phyloP scores from a whole-genome alignment of 2,797 vertebrate genomes.

The Tangara arthus region DNA sequence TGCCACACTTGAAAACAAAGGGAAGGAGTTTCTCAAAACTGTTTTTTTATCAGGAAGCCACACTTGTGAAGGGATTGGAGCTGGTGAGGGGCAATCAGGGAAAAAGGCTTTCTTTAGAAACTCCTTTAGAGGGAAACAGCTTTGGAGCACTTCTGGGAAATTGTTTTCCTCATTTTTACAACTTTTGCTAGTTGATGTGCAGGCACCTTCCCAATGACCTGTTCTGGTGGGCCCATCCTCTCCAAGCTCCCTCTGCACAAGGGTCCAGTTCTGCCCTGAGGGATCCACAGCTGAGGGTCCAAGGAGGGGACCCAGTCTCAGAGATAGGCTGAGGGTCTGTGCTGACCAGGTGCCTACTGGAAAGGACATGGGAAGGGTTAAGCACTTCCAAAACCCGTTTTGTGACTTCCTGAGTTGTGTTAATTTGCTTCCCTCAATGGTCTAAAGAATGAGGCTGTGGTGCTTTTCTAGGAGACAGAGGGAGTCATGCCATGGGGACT shows the following conservation, averaged over 20 bases:
- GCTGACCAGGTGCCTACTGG: background rate
- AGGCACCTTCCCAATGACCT: background rate
- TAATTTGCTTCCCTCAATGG: background rate
- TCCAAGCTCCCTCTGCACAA: background rate
- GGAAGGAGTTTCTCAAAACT: background rate
- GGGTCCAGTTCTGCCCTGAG: background rate
- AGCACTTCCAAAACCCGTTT: background rate
- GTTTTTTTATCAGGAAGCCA: background rate
- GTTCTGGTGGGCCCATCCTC: background rate
- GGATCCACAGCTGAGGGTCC: background rate
- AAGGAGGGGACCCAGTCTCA: background rate
- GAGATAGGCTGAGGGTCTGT: background rate
- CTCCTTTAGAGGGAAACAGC: background rate
- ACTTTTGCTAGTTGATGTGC: background rate
- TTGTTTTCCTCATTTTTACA: background rate
- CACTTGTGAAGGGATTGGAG: background rate
- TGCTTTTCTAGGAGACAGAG: slow-evolving; percentile 4
- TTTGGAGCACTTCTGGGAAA: background rate
- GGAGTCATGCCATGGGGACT: slow-evolving; percentile 31
- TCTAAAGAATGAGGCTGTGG: background rate
- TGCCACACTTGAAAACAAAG: background rate
- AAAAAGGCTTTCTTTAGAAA: background rate
- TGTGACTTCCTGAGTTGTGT: background rate
- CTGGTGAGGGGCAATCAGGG: background rate
- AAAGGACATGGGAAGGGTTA: background rate